These are phyloP conservation scores for Enteromius unitaeniatus DNA, from an alignment of 2,797 vertebrate species.

Conservation along the genomic window DNA sequence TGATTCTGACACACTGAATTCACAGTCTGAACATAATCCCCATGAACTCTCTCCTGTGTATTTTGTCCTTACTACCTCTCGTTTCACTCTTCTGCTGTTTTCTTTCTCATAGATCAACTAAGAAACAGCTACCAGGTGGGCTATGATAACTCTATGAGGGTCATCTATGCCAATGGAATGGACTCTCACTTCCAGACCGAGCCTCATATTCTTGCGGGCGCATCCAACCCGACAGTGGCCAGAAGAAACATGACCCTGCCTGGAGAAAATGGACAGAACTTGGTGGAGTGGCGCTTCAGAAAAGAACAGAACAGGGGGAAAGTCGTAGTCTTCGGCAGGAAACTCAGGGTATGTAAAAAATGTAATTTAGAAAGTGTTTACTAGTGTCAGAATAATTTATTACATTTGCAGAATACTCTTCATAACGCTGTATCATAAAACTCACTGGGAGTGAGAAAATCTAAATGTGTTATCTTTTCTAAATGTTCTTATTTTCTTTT, in stretches of 20 bases:
- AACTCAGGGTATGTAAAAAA: slow-evolving; percentile 87
- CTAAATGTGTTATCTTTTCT: background rate
- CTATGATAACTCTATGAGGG: slow-evolving; percentile 91
- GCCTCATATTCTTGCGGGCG: slow-evolving; percentile 92
- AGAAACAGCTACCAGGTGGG: slow-evolving; percentile 96
- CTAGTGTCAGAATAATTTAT: background rate
- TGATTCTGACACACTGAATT: slow-evolving; percentile 5
- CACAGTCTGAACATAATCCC: slow-evolving; percentile 6
- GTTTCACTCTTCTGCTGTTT: background rate
- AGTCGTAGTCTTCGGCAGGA: slow-evolving; percentile 94
- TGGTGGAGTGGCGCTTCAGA: slow-evolving; percentile 97
- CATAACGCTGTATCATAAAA: background rate
- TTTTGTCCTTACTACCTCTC: background rate
- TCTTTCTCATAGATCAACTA: slow-evolving; percentile 85
- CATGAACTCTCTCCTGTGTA: background rate
- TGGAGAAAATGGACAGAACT: slow-evolving; percentile 93
- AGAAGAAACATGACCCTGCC: slow-evolving; percentile 97
- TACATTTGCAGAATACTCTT: background rate
- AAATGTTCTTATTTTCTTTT: no score
- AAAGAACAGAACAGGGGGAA: slow-evolving; percentile 95
- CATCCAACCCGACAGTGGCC: slow-evolving; percentile 93
- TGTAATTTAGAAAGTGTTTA: background rate
- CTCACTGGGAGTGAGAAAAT: background rate
- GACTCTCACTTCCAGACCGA: slow-evolving; percentile 96
- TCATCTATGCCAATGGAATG: slow-evolving; percentile 95